Conservation (phyloP, 2,113 vertebrate genomes). For the Anolis carolinensis region DNA sequence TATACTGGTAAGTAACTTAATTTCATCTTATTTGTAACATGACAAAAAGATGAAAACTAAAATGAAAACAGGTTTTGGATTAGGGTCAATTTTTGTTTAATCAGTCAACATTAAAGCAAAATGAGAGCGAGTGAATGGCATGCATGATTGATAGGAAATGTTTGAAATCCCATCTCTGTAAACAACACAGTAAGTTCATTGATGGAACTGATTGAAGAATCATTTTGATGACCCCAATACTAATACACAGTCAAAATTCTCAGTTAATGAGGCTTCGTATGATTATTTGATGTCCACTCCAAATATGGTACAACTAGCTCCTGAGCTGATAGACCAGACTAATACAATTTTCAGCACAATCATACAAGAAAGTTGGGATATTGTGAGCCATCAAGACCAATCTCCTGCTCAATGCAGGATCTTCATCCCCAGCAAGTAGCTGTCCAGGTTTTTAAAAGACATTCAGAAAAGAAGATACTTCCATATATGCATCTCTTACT, state of each 20-base stretch:
- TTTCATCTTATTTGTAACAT: constrained; percentile 73
- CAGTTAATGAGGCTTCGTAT: constrained; percentile 34
- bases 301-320: constrained; percentile 17
- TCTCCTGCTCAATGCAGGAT: too few relatives aligned
- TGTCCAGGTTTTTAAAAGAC: too few relatives aligned
- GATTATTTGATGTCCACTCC: constrained; percentile 48
- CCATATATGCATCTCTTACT: too few relatives aligned
- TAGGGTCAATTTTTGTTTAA: constrained; percentile 72
- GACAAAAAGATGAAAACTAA: constrained; percentile 76
- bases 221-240: constrained; percentile 49
- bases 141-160: constrained; percentile 68
- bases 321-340: too few relatives aligned
- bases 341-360: too few relatives aligned
- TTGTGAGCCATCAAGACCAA: too few relatives aligned
- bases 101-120: constrained; percentile 75
- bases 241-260: constrained; percentile 38
- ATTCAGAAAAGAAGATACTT: too few relatives aligned
- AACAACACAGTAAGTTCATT: constrained; percentile 66
- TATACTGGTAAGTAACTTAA: constrained; percentile 73
- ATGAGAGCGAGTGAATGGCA: constrained; percentile 71
- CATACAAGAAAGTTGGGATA: too few relatives aligned
- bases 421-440: too few relatives aligned
- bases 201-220: constrained; percentile 70
- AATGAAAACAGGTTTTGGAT: constrained; percentile 77
- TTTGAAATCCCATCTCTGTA: constrained; percentile 73